Conservation (phyloP, 2,888 invertebrate genomes). For the Biston stratarius region DNA sequence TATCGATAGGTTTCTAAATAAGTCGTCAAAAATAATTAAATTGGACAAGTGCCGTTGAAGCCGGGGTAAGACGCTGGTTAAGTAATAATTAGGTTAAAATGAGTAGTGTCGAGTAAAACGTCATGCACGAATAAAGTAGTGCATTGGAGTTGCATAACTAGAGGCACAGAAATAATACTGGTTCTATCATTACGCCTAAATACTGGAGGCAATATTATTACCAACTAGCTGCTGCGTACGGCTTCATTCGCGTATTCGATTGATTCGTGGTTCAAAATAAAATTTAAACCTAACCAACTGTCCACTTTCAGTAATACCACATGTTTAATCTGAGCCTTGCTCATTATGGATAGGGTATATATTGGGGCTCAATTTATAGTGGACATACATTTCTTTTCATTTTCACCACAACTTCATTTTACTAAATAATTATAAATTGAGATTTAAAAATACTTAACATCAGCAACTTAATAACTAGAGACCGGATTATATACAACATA, state of each 20-base stretch:
- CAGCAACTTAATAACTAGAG: no score
- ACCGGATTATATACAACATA: no score
- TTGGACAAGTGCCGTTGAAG: not conserved
- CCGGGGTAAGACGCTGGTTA: not conserved
- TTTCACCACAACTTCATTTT: no score
- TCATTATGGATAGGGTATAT: no score
- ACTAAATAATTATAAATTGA: no score
- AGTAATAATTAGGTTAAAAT: conserved; percentile 14
- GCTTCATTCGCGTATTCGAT: not conserved
- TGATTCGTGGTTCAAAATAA: not conserved
- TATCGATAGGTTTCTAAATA: no score
- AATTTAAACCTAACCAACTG: no score
- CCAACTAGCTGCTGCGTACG: not conserved
- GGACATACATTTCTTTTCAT: no score
- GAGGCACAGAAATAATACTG: conserved; percentile 12
- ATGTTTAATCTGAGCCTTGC: no score
- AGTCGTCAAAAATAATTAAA: not conserved
- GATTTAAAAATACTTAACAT: no score
- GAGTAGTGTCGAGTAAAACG: conserved; percentile 20
- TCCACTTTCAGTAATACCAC: no score
- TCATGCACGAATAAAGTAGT: conserved; percentile 16
- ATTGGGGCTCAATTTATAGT: no score
- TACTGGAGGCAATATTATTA: not conserved
- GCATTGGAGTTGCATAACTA: conserved; percentile 22
- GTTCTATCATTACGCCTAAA: conserved; percentile 15